Conservation (phyloP, 2,888 invertebrate genomes). For the Phortica okadai region DNA sequence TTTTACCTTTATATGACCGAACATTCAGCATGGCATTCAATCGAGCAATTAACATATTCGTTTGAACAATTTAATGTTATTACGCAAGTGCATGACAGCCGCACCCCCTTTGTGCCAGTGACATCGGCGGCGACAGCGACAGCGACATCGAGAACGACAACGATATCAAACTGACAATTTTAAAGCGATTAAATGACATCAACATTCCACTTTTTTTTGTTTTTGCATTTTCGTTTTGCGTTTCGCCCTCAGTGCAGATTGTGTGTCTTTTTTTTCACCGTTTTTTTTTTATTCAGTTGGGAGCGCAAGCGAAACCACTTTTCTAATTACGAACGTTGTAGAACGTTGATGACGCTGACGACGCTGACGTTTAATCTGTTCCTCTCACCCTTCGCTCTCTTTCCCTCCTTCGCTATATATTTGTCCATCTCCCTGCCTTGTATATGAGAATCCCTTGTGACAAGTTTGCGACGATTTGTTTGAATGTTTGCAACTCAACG, state of each 20-base stretch:
- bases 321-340: constrained; percentile 25
- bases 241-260: neutral
- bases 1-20: too few relatives aligned
- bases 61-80: neutral
- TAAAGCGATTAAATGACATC: constrained; percentile 32
- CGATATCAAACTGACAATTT: constrained; percentile 1
- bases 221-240: neutral
- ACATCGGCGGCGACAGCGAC: neutral
- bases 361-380: neutral
- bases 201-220: neutral
- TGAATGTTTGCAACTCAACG: constrained; percentile 11
- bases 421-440: neutral
- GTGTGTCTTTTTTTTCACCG: neutral
- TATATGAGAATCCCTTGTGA: neutral
- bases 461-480: neutral
- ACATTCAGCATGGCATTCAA: neutral
- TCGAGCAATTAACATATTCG: neutral
- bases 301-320: constrained; percentile 29
- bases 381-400: neutral
- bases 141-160: too few relatives aligned
- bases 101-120: neutral
- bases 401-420: too few relatives aligned
- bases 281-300: constrained; percentile 20
- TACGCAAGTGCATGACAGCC: neutral
- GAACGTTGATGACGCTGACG: neutral